phyloP scores from a whole-genome alignment of 2,797 vertebrate genomes.

The Perodicticus potto region DNA sequence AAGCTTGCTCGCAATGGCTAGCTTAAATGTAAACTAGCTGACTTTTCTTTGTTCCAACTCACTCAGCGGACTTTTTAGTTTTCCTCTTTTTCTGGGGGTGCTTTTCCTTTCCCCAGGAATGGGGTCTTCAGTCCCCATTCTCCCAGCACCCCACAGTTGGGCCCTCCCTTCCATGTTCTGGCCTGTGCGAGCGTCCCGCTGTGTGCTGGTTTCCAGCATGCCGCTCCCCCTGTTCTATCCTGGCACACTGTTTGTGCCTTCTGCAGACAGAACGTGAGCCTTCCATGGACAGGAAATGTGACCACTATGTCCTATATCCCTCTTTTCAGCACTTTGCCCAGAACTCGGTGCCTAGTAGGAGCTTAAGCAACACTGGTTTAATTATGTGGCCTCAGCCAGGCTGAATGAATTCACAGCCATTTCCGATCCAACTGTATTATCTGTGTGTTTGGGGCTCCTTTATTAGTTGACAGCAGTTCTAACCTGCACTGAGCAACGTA shows the following conservation, averaged over 20 bases:
- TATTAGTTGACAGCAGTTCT: not conserved
- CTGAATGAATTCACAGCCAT: not conserved
- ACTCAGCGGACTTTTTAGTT: too few species aligned
- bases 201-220: not conserved
- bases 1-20: too few species aligned
- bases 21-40: too few species aligned
- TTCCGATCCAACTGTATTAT: not conserved
- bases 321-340: not conserved
- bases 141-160: too few species aligned
- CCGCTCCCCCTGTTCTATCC: not conserved
- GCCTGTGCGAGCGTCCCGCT: not conserved
- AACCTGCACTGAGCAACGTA: not conserved
- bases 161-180: not conserved
- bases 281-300: not conserved
- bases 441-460: not conserved
- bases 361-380: not conserved
- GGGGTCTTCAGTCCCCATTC: too few species aligned
- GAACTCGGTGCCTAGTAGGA: not conserved
- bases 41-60: too few species aligned
- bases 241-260: not conserved
- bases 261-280: not conserved
- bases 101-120: too few species aligned
- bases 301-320: not conserved
- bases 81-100: too few species aligned
- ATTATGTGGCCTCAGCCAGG: not conserved